Base-by-base conservation (phyloP, 30 jellyfish, hydroid and myxozoan species). In the Aurelia sp. region DNA sequence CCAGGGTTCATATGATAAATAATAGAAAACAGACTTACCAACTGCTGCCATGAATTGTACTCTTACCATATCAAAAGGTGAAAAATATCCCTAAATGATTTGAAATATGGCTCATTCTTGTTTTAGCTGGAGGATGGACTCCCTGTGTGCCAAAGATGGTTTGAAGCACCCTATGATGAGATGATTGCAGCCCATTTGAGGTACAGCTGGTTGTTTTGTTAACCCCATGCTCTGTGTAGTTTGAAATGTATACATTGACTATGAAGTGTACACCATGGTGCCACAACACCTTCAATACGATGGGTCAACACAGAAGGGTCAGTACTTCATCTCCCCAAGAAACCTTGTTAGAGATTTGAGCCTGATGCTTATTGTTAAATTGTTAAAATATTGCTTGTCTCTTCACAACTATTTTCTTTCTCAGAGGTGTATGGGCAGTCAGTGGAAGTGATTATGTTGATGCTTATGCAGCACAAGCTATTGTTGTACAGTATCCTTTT, bases 351-450 rank as follows among this genome's bases (percentile, higher is more conserved):
- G 4, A 37, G 4, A 37, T 37, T 37, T 7, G 50, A 7, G 7
- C 50, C 50, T 37, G 50, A 60, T n/a, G 70, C 44, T 65, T 65
- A 65, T 66, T 66, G 10, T 31, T 19, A 11, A 10, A 11, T 51
- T 52, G 19, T 57, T 31, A 4, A 5, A 11, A 11, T 27, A n/a
- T 10, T 76, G 62, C 50, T 4, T 37, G 50, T 53, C 7, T 37
- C 9, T 0, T 37, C 50, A 37, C 10, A 37, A 37, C 11, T 37
- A 0, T n/a, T 69, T 69, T 52, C 44, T 61, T 62, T 84, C n/a
- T 22, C 44, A 86, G 96, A 62, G 98, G 90, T 22, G 96, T 84
- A 40, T 84, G 96, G 97, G 97, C 98, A 3, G 96, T 87, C 62
- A 71, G 79, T 62, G 92, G 88, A 20, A 83, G 84, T 76, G 87